These are phyloP conservation scores for Callopanchax toddi DNA, from an alignment of 2,113 vertebrate species.

Conservation along the genomic window DNA sequence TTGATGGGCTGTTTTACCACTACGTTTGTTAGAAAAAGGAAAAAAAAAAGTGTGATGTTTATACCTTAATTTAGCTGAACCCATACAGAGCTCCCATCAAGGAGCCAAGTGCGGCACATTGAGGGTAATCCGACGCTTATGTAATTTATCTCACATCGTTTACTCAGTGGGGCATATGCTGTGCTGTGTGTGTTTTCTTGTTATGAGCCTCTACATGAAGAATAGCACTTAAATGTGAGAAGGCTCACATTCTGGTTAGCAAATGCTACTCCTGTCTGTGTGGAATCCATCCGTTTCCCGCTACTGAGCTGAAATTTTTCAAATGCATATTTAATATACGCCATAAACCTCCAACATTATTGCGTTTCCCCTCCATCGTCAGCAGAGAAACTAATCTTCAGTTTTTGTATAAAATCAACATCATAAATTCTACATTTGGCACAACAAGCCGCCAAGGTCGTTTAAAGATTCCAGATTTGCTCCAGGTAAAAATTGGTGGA, in stretches of 20 bases:
- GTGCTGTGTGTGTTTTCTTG: conserved; percentile 7
- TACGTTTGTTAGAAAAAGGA: neutral
- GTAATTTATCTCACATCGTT: conserved; percentile 38
- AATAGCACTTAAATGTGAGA: neutral
- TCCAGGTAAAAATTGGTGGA: no score
- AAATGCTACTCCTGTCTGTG: neutral
- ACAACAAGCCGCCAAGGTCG: neutral
- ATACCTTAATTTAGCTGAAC: neutral
- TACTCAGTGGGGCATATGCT: conserved; percentile 42
- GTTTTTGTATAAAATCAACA: neutral
- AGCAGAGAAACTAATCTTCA: neutral
- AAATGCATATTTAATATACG: neutral
- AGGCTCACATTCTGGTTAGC: neutral
- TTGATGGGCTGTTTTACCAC: neutral
- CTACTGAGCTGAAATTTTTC: neutral
- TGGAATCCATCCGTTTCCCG: neutral
- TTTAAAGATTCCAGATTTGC: neutral
- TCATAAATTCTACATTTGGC: neutral
- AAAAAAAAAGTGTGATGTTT: neutral
- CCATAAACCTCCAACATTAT: no score
- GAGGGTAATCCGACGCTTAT: conserved; percentile 50
- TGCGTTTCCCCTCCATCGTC: neutral
- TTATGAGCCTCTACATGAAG: neutral
- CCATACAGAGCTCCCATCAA: conserved; percentile 7
- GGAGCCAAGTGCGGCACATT: conserved; percentile 37